These are phyloP conservation scores for Enteromius thamalakanensis DNA, from an alignment of 2,797 vertebrate species.

Conservation along the genomic window DNA sequence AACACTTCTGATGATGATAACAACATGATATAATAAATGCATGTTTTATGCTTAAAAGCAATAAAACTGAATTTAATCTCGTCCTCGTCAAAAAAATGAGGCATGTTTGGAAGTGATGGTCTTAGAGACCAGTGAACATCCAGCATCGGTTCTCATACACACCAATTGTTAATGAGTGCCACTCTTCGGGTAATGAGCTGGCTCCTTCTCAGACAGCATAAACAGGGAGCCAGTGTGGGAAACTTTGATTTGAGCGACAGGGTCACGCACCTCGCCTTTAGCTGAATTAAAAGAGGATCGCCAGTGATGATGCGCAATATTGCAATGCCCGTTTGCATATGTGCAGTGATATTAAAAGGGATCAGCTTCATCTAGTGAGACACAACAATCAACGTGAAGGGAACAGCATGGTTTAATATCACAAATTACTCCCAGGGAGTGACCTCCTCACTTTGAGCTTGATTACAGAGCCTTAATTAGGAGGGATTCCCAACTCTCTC, in stretches of 20 bases:
- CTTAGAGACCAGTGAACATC: constrained; percentile 7
- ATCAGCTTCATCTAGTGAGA: constrained; percentile 93
- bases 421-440: constrained; percentile 97
- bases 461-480: constrained; percentile 99
- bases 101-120: background rate
- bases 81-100: background rate
- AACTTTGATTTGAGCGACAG: constrained; percentile 89
- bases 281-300: constrained; percentile 98
- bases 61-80: constrained; percentile 10
- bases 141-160: constrained; percentile 12
- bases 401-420: constrained; percentile 94
- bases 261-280: constrained; percentile 94
- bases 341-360: constrained; percentile 98
- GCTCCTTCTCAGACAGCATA: constrained; percentile 32
- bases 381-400: constrained; percentile 91
- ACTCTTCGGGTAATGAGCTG: constrained; percentile 40
- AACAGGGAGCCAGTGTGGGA: constrained; percentile 36
- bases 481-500: constrained; percentile 87
- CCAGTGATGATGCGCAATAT: constrained; percentile 92
- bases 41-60: constrained; percentile 2
- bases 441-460: constrained; percentile 91
- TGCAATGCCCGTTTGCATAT: constrained; percentile 98
- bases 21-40: constrained; percentile 9
- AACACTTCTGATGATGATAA: constrained; percentile 12
- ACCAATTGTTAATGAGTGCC: constrained; percentile 34